Conservation (phyloP, 2,888 invertebrate species). For the Phragmatobia fuliginosa region DNA sequence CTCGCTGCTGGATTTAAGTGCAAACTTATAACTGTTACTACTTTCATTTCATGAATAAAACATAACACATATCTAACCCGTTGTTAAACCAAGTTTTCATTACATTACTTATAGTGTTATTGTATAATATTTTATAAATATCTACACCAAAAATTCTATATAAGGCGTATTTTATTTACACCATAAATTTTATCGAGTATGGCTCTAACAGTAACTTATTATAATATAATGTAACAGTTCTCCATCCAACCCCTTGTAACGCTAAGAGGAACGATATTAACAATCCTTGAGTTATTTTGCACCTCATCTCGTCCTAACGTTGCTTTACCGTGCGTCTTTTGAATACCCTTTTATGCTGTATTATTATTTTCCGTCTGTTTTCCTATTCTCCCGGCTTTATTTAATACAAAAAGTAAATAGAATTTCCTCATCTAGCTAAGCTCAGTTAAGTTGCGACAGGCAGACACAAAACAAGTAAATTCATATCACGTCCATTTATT, state of each 20-base stretch:
- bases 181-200: neutral
- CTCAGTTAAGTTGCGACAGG: neutral
- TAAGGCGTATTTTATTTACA: neutral
- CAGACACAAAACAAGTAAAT: conserved; percentile 7
- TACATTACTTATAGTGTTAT: neutral
- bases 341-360: neutral
- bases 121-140: too few relatives aligned
- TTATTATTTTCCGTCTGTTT: conserved; percentile 6
- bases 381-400: neutral
- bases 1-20: too few relatives aligned
- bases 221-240: neutral
- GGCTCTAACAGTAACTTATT: neutral
- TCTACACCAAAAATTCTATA: neutral
- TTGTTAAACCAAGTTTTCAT: neutral
- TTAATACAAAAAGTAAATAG: conserved; percentile 6
- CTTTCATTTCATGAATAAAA: too few relatives aligned
- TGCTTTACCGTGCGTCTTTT: neutral
- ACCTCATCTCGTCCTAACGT: conserved; percentile 6
- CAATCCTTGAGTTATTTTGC: neutral
- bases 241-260: neutral
- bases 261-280: neutral
- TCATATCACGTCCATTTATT: conserved; percentile 9
- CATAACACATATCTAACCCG: too few relatives aligned
- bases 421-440: conserved; percentile 2
- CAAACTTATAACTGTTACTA: too few relatives aligned